Base-by-base conservation (phyloP, 2,888 invertebrate species). In the Tryphoninae sp. region DNA sequence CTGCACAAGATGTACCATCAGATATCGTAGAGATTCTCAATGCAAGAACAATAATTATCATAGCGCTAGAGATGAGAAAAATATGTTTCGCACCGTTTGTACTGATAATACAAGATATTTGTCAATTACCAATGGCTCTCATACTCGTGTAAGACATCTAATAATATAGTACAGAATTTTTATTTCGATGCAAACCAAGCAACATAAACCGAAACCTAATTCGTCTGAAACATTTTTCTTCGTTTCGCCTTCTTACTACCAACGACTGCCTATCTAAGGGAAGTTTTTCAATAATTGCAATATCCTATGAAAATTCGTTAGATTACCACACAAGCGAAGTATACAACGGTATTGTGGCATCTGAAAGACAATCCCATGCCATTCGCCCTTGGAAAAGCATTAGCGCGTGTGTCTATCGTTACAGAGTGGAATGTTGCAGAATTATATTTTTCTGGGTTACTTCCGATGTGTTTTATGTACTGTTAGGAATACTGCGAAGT, bases 81-180 rank as follows among this genome's bases (percentile, higher is more conserved):
- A 72, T 76, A 79, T 61, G 61, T 67, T 76, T 65, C 69, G 68
- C 69, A 80, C 62, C 53, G 64, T 74, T 80, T 69, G 77, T 73
- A 61, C 68, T 74, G 78, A 58, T 58, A 74, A 71, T 80, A 69
- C 69, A 62, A 53, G 59, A 59, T 65, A 26, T 61, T 61, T n/a
- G 59, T 62, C 45, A 61, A 19, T 53, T 40, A 9, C 22, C 19
- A 67, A 53, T 45, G 72, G 67, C 53, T 61, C 51, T 45, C 26
- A 42, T 68, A 77, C 45, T 73, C 16, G n/a, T 72, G 64, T 61
- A 69, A 74, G 69, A 80, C 69, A 49, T 33, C 40, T 64, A 77
- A 76, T 53, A 71, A 62, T 77, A 73, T 69, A 61, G 49, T 68
- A 78, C 75, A 75, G 51, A 19, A 55, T 75, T 75, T 23, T 19